Evolutionary conservation across 2,888 invertebrate genomes (phyloP), one percentile per base, ranked within the genome.

Genomic region (Phengaris arion): DNA sequence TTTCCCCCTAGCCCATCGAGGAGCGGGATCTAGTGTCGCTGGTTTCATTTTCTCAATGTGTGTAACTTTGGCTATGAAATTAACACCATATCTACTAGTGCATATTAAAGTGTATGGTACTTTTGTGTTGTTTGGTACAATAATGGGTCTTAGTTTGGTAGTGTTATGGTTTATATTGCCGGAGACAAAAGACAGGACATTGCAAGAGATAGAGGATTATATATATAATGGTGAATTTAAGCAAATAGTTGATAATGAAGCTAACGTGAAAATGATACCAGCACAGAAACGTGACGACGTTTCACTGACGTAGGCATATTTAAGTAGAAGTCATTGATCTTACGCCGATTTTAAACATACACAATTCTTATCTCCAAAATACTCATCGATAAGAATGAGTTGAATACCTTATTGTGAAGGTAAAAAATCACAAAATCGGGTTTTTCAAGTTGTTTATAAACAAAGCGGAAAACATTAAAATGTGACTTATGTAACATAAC

Each of bases 1-100:
- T 2, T 87, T 86, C 54, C 91, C 91, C 0, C 82, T 91, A 64
- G 84, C 81, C 0, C 87, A 90, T 75, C 85, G 86, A 79, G 86
- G 85, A 10, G 82, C 83, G 1, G 90, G 89, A 0, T 82, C 85
- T 9, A 78, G 84, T 0, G 78, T 84, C 0, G 80, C 83, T 0
- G 89, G 90, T 0, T 75, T 84, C 0, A 77, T 84, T 2, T 68
- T 88, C 10, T 86, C 87, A 0, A 7, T 86, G 0, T 76, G 77
- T 9, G 72, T 89, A 0, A 82, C 86, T 79, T 13, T 82, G 4
- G 83, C 81, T 2, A 80, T 90, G 10, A 85, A 89, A 79, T 75
- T 85, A 0, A 86, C 88, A 0, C 85, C 87, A 0, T 82, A 83
- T 77, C 78, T 90, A 22, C 76, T 90, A 2, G 79, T 77, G 0